phyloP scores from a whole-genome alignment of 2,888 invertebrate genomes.

The Lasius platythorax region DNA sequence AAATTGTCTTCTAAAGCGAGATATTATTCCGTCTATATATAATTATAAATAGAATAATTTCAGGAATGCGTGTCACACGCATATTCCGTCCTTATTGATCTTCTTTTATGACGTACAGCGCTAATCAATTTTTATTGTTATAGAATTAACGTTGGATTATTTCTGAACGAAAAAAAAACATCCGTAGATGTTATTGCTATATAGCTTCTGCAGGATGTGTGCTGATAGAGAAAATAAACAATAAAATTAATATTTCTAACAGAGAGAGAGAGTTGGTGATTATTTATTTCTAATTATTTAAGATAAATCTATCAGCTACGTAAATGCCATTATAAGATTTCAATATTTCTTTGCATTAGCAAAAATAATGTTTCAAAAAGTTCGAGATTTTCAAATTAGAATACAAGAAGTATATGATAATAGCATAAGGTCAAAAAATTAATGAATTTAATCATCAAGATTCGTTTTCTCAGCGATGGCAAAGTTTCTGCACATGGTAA shows the following conservation, averaged over 20 bases:
- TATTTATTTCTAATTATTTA: not conserved
- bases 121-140: conserved; percentile 23
- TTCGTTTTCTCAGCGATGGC: not conserved
- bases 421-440: not conserved
- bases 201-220: not conserved
- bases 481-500: not conserved
- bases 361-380: not conserved
- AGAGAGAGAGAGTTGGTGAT: too few relatives aligned
- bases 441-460: conserved; percentile 1
- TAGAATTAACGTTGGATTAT: conserved; percentile 15
- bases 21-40: not conserved
- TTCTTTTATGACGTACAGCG: not conserved
- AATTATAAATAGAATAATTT: not conserved
- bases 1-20: not conserved
- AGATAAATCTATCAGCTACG: not conserved
- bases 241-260: conserved; percentile 1
- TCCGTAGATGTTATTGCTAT: not conserved
- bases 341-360: not conserved
- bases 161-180: not conserved
- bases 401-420: not conserved
- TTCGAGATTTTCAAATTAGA: not conserved
- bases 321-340: not conserved
- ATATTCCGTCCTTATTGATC: not conserved
- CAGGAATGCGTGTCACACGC: not conserved
- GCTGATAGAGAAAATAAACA: not conserved